Evolutionary conservation across 2,888 invertebrate species (phyloP), one percentile per base, ranked within the genome.

Genomic region (Eutolmus rufibarbis): DNA sequence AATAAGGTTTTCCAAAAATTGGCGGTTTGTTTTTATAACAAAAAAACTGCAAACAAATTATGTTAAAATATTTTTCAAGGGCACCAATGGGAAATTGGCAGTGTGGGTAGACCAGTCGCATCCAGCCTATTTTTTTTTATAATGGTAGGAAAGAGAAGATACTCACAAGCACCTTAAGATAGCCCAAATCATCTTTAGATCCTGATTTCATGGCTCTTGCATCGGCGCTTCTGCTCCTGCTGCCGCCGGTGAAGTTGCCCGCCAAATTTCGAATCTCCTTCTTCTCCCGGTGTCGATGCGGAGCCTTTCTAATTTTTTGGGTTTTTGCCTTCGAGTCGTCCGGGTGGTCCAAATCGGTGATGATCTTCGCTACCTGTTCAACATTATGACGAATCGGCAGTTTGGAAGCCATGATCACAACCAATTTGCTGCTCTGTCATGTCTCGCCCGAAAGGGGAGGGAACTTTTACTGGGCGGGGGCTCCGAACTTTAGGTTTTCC

Each of bases 331-430:
- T 76, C 76, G 81, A 74, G 14, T 88, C 88, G 46, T 91, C 91
- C 19, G 91, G 90, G 8, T 91, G 90, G 84, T 92, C 92, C 87
- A 92, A 88, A 89, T 92, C 92, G 74, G 92, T 92, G 78, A 91
- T 90, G 88, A 91, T 90, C 78, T 86, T 86, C 37, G 34, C 12
- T 78, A 85, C 87, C 86, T 87, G 14, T 86, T 87, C 88, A 56
- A 78, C 57, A 2, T 76, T 19, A 8, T 85, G 87, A 19, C 87
- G 87, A 87, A 88, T 57, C 82, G 87, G 87, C 81, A 88, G 74
- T 66, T 43, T 87, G 77, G 87, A 87, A 87, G 88, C 79, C 88
- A 88, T 88, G 34, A n/a, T 86, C 56, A 78, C 66, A 84, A 84
- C 84, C 43, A 1, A 66, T 66, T 66, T 12, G 0, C 9, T 19